Evolutionary conservation across 1,140 invertebrate genomes (phyloP), one percentile per base, ranked within the genome.

Genomic region (Dendrolimus punctatus): DNA sequence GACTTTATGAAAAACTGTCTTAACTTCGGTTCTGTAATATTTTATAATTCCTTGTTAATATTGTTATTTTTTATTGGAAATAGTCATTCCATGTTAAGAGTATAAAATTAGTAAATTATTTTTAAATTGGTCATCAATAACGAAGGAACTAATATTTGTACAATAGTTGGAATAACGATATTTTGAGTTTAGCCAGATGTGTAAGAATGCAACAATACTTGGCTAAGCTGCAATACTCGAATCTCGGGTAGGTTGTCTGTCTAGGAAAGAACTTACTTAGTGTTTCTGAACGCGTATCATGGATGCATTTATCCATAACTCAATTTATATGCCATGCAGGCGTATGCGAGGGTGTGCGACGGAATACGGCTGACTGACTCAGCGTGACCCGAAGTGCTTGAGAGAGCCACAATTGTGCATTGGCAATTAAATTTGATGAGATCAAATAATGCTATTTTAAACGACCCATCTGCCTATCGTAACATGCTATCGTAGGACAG

Each of bases 361-460:
- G 10, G 56, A 51, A 53, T 43, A 57, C 42, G 42, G 46, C 40
- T 49, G 51, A 44, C 60, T 77, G 70, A 80, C 53, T 80, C 76
- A 80, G 57, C 68, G 49, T 74, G 71, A 77, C 74, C 73, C 66
- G 59, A 64, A 57, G 61, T 71, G 72, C 76, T 76, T 57, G 68
- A 79, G 77, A 68, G 64, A 55, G 54, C 42, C 64, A 68, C 73
- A 79, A 77, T 79, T 79, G 77, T 80, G 67, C 68, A 79, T 75
- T 71, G 73, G 72, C 68, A 81, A 85, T 85, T 82, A 81, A 82
- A 76, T 75, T 76, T 75, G 73, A 81, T 79, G 68, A 82, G 77
- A 80, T 81, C 74, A 80, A 78, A 80, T 81, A 71, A 68, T 78
- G 73, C 73, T 81, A 82, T 79, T 81, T 73, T 66, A 76, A 79